A percentile compares a stretch with the other conserved stretches of the same genome.
Conservation (phyloP, 1,140 invertebrate species). For the Cataglyphis hispanica region DNA sequence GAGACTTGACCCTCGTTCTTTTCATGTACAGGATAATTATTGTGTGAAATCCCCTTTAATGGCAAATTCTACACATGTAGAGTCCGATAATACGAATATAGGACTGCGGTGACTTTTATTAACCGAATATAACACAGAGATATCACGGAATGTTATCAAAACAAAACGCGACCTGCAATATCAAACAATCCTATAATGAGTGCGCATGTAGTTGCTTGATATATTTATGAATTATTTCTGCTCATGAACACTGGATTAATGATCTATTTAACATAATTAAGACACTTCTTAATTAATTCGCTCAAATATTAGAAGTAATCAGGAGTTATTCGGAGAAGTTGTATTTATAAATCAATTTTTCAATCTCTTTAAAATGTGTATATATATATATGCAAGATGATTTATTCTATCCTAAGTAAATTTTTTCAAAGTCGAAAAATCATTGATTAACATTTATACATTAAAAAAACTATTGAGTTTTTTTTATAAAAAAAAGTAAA, state of each 20-base stretch:
- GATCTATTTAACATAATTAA: not conserved
- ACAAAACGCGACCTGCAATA: slow-evolving; percentile 14
- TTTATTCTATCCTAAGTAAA: not conserved
- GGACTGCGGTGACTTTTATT: slow-evolving; percentile 20
- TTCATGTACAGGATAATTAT: slow-evolving; percentile 65
- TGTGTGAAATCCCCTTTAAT: slow-evolving; percentile 51
- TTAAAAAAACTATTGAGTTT: not conserved
- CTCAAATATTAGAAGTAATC: not conserved
- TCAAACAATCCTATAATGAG: slow-evolving; percentile 31
- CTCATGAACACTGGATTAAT: not conserved
- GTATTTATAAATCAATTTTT: not conserved
- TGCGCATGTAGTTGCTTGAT: not conserved
- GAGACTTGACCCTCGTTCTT: slow-evolving; percentile 34
- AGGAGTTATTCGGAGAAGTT: not conserved
- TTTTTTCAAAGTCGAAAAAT: not conserved
- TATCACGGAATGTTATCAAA: not conserved
- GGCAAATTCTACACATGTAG: slow-evolving; percentile 17
- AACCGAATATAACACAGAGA: not conserved
- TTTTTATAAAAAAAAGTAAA: no score
- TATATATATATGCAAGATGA: not conserved
- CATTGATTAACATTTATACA: not conserved
- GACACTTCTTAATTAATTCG: not conserved
- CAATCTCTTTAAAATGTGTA: not conserved
- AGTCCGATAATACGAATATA: not conserved
- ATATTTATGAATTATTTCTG: not conserved